Percentiles rank a stretch among this genome's conserved stretches.
These are phyloP conservation scores for Drepana arcuata DNA, from an alignment of 1,140 invertebrate species.

Conservation along the genomic window DNA sequence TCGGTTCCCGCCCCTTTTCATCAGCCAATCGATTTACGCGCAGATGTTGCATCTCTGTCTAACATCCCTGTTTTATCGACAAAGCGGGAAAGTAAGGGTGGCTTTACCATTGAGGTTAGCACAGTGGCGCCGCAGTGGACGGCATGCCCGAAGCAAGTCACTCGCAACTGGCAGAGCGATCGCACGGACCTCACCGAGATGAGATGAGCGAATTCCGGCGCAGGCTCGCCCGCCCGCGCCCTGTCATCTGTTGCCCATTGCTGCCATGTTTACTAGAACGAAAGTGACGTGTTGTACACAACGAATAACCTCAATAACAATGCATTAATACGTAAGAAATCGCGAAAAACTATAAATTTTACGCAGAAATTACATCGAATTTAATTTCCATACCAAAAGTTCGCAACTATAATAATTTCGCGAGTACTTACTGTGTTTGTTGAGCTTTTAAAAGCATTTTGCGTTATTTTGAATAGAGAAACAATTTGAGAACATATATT, in stretches of 20 bases:
- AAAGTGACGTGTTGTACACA: constrained; percentile 62
- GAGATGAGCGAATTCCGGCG: constrained; percentile 54
- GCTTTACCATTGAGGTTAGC: constrained; percentile 38
- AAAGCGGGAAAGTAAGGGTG: constrained; percentile 47
- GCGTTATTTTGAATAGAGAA: constrained; percentile 7
- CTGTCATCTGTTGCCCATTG: constrained; percentile 63
- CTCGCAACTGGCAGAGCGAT: constrained; percentile 31
- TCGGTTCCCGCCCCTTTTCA: constrained; percentile 54
- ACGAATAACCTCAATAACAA: constrained; percentile 61
- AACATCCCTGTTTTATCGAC: constrained; percentile 51
- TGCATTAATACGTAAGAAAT: constrained; percentile 29
- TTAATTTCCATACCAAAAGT: constrained; percentile 5
- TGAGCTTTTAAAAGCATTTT: constrained; percentile 6
- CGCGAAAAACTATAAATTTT: constrained; percentile 25
- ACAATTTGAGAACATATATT: constrained; percentile 4
- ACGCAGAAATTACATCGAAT: constrained; percentile 51
- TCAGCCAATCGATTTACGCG: constrained; percentile 56
- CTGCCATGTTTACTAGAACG: constrained; percentile 67
- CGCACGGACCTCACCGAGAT: constrained; percentile 41
- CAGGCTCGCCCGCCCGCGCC: constrained; percentile 59
- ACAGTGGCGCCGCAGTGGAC: constrained; percentile 58
- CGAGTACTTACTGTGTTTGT: no score
- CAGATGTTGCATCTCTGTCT: constrained; percentile 42
- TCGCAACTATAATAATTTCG: no score
- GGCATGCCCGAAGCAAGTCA: neutral